These are phyloP conservation scores for Heterochromis multidens DNA, from an alignment of 2,113 vertebrate genomes.

Conservation along the genomic window DNA sequence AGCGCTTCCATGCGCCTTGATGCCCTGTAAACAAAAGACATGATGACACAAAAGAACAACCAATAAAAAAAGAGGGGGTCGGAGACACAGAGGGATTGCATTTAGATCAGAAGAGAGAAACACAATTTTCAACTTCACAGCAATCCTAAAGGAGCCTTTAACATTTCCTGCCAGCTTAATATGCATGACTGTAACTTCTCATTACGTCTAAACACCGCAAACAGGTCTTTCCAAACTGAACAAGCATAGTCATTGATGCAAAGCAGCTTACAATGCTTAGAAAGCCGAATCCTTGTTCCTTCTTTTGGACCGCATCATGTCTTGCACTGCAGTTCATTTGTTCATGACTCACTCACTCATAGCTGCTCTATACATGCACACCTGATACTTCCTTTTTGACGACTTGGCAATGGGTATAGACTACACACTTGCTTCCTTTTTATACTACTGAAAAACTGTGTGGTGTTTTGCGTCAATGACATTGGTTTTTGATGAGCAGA, in stretches of 20 bases:
- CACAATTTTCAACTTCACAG: conserved; percentile 10
- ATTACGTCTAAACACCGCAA: background rate
- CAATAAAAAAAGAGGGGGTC: background rate
- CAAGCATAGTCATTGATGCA: background rate
- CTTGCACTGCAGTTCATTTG: background rate
- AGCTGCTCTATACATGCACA: background rate
- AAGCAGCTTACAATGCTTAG: background rate
- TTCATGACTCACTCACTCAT: background rate
- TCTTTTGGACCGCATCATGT: background rate
- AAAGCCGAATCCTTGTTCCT: background rate
- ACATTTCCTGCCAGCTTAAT: background rate
- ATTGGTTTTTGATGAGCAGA: conserved; percentile 10
- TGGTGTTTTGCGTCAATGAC: conserved; percentile 10
- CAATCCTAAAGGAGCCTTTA: conserved; percentile 12
- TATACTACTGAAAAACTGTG: background rate
- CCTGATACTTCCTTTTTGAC: background rate
- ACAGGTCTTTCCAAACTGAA: background rate
- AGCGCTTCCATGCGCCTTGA: conserved; percentile 69
- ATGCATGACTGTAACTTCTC: conserved; percentile 8
- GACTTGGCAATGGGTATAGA: background rate
- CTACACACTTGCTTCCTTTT: background rate
- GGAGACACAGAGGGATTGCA: conserved; percentile 42
- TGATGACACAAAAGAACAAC: conserved; percentile 55
- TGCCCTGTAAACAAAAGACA: conserved; percentile 72
- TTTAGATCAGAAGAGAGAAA: conserved; percentile 39